phyloP scores from a whole-genome alignment of 2,797 vertebrate genomes.

The Enteromius afrohamiltoni region DNA sequence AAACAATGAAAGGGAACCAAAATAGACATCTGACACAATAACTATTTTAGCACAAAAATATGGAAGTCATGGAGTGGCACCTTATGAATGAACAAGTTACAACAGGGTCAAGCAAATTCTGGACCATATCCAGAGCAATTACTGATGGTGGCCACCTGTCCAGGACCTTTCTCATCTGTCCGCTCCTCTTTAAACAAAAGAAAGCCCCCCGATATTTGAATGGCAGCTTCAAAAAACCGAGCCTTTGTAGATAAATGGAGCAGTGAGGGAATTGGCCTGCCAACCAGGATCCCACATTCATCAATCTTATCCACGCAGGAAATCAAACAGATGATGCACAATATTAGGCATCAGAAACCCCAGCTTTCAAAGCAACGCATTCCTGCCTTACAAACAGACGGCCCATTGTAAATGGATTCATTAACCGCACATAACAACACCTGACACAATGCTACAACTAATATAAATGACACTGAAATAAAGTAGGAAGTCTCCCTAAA shows the following conservation, averaged over 20 bases:
- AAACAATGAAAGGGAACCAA: background rate
- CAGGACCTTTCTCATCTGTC: slow-evolving; percentile 45
- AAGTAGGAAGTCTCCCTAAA: slow-evolving; percentile 13
- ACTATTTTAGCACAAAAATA: background rate
- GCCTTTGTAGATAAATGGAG: slow-evolving; percentile 53
- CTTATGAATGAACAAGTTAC: slow-evolving; percentile 22
- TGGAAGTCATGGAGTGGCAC: background rate
- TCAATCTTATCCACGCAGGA: slow-evolving; percentile 61
- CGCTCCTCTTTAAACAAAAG: slow-evolving; percentile 52
- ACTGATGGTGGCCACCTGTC: slow-evolving; percentile 53
- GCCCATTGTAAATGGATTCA: slow-evolving; percentile 43
- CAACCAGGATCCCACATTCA: slow-evolving; percentile 56
- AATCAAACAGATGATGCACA: slow-evolving; percentile 54
- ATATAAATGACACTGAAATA: slow-evolving; percentile 47
- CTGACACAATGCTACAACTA: slow-evolving; percentile 43
- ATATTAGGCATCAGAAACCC: slow-evolving; percentile 48
- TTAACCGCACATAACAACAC: slow-evolving; percentile 44
- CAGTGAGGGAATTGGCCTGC: slow-evolving; percentile 58
- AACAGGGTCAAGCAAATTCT: slow-evolving; percentile 26
- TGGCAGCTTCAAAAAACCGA: slow-evolving; percentile 56
- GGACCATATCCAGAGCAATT: slow-evolving; percentile 45
- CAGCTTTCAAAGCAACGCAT: slow-evolving; percentile 41
- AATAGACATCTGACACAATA: too few relatives aligned
- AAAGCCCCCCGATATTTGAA: slow-evolving; percentile 49
- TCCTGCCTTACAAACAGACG: slow-evolving; percentile 40